These are phyloP conservation scores for Drosophila willistoni DNA, from an alignment of 1,140 invertebrate genomes.

Conservation along the genomic window DNA sequence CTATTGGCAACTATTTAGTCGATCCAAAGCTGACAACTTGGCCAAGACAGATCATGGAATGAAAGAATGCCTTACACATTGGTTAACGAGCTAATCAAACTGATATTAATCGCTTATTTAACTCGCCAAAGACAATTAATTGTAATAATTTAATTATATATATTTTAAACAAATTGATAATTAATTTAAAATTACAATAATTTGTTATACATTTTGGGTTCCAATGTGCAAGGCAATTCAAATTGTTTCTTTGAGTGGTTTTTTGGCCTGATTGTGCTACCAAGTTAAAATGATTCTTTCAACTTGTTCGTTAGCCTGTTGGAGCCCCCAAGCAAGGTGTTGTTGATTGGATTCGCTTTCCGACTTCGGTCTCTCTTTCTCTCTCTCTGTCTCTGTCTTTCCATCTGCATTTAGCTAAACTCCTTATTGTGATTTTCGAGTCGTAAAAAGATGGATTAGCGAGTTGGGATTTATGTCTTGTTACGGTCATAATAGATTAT, in stretches of 20 bases:
- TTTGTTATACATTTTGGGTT: neutral
- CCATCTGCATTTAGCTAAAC: constrained; percentile 53
- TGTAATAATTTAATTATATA: too few species aligned
- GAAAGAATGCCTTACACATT: constrained; percentile 7
- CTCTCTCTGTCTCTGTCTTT: constrained; percentile 34
- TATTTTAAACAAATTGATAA: too few species aligned
- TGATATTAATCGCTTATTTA: neutral
- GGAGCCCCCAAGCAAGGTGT: constrained; percentile 37
- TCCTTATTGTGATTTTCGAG: constrained; percentile 77
- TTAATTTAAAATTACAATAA: too few species aligned
- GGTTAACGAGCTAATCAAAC: neutral
- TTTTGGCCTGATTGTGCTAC: constrained; percentile 32
- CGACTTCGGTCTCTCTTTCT: constrained; percentile 26
- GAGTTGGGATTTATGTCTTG: constrained; percentile 77
- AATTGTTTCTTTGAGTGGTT: constrained; percentile 37
- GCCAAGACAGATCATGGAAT: constrained; percentile 49
- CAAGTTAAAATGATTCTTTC: constrained; percentile 55
- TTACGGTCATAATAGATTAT: constrained; percentile 81
- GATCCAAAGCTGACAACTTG: constrained; percentile 58
- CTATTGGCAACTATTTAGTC: constrained; percentile 78
- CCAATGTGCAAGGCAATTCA: constrained; percentile 31
- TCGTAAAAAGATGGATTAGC: constrained; percentile 79
- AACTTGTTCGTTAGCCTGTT: constrained; percentile 64
- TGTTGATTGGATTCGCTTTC: constrained; percentile 59
- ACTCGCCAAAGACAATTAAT: too few species aligned